Conservation (phyloP, 2,113 vertebrate species). For the Hypomesus transpacificus region DNA sequence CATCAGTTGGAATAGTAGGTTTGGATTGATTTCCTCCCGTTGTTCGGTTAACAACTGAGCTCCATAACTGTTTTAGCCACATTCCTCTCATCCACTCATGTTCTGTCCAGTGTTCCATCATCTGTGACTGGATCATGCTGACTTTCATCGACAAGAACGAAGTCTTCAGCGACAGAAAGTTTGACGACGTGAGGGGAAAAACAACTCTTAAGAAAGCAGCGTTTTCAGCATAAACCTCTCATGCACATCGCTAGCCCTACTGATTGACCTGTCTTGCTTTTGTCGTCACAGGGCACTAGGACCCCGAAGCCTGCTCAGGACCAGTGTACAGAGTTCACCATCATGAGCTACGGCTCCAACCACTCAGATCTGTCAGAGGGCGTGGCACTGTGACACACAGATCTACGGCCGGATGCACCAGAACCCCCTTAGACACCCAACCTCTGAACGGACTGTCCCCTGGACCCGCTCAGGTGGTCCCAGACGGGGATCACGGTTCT, state of each 20-base stretch:
- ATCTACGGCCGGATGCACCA: neutral
- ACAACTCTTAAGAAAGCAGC: neutral
- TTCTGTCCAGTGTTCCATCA: constrained; percentile 81
- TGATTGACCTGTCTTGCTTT: neutral
- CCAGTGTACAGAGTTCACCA: constrained; percentile 61
- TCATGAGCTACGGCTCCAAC: constrained; percentile 67
- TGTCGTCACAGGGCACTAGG: constrained; percentile 48
- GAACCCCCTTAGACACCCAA: constrained; percentile 12
- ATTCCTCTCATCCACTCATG: neutral
- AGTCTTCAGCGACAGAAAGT: constrained; percentile 84
- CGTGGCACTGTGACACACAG: constrained; percentile 63
- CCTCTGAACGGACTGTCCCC: neutral
- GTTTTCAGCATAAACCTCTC: neutral
- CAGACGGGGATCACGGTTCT: neutral
- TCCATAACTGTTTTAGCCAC: neutral
- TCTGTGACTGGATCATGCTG: constrained; percentile 92
- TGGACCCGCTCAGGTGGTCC: neutral
- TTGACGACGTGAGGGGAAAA: constrained; percentile 78
- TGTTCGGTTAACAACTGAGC: neutral
- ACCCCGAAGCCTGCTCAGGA: constrained; percentile 37
- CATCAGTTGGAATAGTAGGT: constrained; percentile 89
- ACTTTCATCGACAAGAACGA: constrained; percentile 89
- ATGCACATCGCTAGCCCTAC: too few relatives aligned
- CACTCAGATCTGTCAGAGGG: constrained; percentile 76
- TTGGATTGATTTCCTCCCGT: neutral